These are phyloP conservation scores for Poeciliopsis gracilis DNA, from an alignment of 2,797 vertebrate species.

Conservation along the genomic window DNA sequence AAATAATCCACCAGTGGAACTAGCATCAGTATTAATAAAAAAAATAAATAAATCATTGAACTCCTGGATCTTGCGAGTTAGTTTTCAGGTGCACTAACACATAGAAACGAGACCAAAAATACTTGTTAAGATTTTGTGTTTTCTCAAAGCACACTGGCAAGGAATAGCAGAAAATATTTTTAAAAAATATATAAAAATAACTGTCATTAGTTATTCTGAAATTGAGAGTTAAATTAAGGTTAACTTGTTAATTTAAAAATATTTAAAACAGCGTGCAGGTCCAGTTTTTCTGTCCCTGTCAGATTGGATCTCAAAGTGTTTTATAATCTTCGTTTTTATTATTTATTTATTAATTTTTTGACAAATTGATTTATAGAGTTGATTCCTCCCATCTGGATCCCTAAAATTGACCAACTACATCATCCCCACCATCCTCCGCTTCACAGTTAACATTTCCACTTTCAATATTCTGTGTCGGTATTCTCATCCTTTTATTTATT, in stretches of 20 bases:
- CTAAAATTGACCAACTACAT: background rate
- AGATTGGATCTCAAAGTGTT: background rate
- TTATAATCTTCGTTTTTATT: background rate
- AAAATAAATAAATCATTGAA: too few species aligned
- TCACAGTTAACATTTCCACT: background rate
- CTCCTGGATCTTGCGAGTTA: too few species aligned
- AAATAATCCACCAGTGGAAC: too few species aligned
- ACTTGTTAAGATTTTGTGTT: too few species aligned
- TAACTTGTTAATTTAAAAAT: background rate
- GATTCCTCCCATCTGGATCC: background rate
- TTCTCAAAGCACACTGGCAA: background rate
- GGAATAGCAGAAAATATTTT: background rate
- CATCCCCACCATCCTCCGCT: background rate
- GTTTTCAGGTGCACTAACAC: too few species aligned
- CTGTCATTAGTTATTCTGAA: background rate
- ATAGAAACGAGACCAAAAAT: too few species aligned
- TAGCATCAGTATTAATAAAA: too few species aligned
- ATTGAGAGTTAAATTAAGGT: background rate
- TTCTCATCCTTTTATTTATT: background rate
- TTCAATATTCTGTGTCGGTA: background rate
- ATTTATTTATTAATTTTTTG: background rate
- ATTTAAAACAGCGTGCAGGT: background rate
- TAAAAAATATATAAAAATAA: background rate
- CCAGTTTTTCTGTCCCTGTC: background rate
- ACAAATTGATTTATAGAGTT: background rate